Evolutionary conservation across 2,797 vertebrate species (phyloP).

Genomic region (Choloepus didactylus): DNA sequence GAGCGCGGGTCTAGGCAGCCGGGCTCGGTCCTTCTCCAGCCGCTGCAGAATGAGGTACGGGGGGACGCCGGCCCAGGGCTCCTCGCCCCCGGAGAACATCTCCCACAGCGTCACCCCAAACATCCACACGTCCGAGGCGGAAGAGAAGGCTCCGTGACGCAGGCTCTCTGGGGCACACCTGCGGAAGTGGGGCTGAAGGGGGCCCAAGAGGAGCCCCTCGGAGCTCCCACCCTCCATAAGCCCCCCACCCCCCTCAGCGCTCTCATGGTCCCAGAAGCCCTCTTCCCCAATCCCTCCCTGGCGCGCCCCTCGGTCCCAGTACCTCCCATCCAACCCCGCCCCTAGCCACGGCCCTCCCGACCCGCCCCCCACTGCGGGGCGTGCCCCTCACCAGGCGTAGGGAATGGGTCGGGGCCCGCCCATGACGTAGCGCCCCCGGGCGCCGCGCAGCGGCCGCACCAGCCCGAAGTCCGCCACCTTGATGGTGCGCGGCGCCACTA

Average conservation of each 20-base stretch:
- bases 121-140: constrained; percentile 95
- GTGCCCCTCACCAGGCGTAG: constrained; percentile 92
- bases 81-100: constrained; percentile 95
- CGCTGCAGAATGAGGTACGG: constrained; percentile 91
- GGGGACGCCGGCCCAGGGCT: constrained; percentile 93
- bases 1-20: constrained; percentile 90
- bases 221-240: neutral
- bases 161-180: constrained; percentile 97
- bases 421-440: constrained; percentile 93
- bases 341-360: neutral
- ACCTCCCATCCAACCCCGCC: too few species aligned
- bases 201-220: fast-evolving
- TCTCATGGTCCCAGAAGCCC: neutral
- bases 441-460: constrained; percentile 90
- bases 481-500: constrained; percentile 89
- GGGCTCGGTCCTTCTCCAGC: constrained; percentile 92
- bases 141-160: constrained; percentile 93
- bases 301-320: neutral
- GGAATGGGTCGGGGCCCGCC: constrained; percentile 92
- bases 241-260: fast-evolving
- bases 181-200: neutral
- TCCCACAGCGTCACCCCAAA: constrained; percentile 95
- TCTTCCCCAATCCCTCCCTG: neutral
- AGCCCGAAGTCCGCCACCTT: constrained; percentile 96
- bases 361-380: fast-evolving